A percentile compares a stretch with the other conserved stretches of the same genome.
Conservation (phyloP, 2,888 invertebrate genomes). For the Pimpla rufipes region DNA sequence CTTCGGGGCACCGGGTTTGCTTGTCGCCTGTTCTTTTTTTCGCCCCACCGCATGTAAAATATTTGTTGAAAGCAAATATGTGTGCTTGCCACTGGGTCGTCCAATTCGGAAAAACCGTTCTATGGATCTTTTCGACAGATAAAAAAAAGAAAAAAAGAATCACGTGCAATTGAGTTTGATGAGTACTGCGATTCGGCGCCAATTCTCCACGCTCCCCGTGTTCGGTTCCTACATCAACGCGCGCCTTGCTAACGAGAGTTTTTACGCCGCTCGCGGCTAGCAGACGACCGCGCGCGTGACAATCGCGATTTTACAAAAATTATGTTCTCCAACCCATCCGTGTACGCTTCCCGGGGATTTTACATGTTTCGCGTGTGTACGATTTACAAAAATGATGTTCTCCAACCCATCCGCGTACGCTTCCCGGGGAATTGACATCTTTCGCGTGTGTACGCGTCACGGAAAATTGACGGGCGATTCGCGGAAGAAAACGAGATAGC, state of each 20-base stretch:
- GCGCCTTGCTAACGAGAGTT: conserved; percentile 53
- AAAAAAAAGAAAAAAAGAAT: conserved; percentile 60
- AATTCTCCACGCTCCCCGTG: conserved; percentile 11
- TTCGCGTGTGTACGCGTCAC: too few species aligned
- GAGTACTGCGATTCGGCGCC: conserved; percentile 56
- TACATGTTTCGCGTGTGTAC: conserved; percentile 49
- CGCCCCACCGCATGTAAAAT: conserved; percentile 51
- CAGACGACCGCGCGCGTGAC: conserved; percentile 47
- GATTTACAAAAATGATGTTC: too few species aligned
- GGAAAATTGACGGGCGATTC: too few species aligned
- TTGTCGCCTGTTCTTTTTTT: too few species aligned
- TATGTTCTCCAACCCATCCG: conserved; percentile 27
- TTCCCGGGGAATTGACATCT: too few species aligned
- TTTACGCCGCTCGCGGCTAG: conserved; percentile 38
- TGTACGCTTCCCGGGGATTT: conserved; percentile 27
- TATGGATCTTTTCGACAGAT: conserved; percentile 47
- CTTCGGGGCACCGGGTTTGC: too few species aligned
- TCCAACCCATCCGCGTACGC: too few species aligned
- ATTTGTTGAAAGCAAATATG: conserved; percentile 53
- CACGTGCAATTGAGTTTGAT: conserved; percentile 68
- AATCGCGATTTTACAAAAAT: conserved; percentile 59
- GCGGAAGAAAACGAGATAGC: conserved; percentile 29
- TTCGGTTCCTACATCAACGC: conserved; percentile 2
- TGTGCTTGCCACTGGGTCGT: conserved; percentile 21
- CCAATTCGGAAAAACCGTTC: conserved; percentile 54